Percentiles rank a stretch among this genome's conserved stretches.
These are phyloP conservation scores for Drosophila anomelani DNA, from an alignment of 2,888 invertebrate genomes.

Conservation along the genomic window DNA sequence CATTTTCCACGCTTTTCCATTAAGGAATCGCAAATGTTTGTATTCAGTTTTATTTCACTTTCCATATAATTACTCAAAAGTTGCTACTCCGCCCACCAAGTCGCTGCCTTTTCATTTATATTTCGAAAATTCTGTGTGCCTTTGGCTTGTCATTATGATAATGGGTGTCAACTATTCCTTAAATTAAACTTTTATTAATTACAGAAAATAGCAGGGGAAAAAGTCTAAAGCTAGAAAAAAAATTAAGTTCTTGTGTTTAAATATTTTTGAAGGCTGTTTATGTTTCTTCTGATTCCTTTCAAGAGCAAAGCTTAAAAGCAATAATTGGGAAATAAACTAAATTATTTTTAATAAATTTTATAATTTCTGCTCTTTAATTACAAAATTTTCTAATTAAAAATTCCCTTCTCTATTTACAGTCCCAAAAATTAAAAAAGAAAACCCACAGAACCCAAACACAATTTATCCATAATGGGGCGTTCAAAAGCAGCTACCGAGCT, in stretches of 20 bases:
- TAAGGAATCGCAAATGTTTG: conserved; percentile 27
- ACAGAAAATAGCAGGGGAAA: background rate
- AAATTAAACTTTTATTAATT: conserved; percentile 20
- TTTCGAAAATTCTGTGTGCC: conserved; percentile 9
- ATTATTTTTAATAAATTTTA: too few relatives aligned
- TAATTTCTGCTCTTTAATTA: background rate
- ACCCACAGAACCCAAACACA: background rate
- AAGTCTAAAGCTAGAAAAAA: background rate
- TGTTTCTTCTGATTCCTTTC: too few relatives aligned
- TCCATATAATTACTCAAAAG: conserved; percentile 24
- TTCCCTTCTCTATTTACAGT: conserved; percentile 9
- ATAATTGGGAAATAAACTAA: too few relatives aligned
- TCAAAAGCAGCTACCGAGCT: conserved; percentile 42
- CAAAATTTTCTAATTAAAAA: background rate
- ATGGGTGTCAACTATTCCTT: conserved; percentile 30
- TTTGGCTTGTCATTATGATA: conserved; percentile 35
- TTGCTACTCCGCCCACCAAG: conserved; percentile 8
- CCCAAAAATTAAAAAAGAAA: background rate
- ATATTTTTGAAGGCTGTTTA: background rate
- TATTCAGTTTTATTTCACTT: conserved; percentile 16
- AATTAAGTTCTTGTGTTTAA: background rate
- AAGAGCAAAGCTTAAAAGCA: too few relatives aligned
- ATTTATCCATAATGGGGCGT: conserved; percentile 29
- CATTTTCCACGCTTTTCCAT: conserved; percentile 21
- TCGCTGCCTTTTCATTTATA: conserved; percentile 33